Conservation (phyloP, 2,113 vertebrate genomes). For the Parotia lawesii region DNA sequence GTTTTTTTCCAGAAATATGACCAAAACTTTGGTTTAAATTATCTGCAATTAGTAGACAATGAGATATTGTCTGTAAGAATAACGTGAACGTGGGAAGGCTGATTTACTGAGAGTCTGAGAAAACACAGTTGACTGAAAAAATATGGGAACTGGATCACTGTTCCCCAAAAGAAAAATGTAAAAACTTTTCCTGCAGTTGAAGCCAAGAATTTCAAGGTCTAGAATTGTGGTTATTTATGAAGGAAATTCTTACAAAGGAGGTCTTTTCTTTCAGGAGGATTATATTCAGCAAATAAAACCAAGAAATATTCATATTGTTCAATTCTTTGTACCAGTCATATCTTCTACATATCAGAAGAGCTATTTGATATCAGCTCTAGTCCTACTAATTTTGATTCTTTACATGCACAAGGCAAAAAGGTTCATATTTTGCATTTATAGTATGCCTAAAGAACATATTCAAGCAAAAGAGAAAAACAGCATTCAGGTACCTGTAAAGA, state of each 20-base stretch:
- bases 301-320: neutral
- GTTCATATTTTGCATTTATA: neutral
- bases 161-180: neutral
- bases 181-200: neutral
- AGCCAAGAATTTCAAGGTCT: neutral
- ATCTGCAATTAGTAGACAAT: neutral
- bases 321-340: neutral
- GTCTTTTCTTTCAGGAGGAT: neutral
- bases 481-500: neutral
- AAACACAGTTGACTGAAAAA: slow-evolving; percentile 12
- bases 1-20: neutral
- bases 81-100: neutral
- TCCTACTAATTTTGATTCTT: neutral
- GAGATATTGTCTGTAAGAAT: neutral
- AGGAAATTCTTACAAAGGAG: slow-evolving; percentile 2
- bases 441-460: neutral
- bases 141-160: neutral
- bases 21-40: neutral
- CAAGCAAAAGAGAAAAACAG: neutral
- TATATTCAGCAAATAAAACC: neutral
- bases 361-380: neutral
- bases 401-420: neutral
- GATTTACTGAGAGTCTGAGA: neutral
- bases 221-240: neutral
- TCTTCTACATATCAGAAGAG: neutral